Conservation (phyloP, 2,113 vertebrate species). For the Nicator chloris region DNA sequence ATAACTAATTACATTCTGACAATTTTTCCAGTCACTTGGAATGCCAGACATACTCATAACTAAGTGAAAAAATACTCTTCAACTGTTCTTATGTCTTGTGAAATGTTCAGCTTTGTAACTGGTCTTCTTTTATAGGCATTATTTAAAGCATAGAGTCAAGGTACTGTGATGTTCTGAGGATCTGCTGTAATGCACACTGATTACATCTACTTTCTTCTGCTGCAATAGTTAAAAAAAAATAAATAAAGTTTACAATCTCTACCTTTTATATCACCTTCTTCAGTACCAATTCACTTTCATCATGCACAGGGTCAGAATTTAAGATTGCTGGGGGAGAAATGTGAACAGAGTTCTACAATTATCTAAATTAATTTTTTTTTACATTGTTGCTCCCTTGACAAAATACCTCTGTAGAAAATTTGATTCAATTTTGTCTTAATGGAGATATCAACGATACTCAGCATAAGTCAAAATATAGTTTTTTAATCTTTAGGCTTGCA, state of each 20-base stretch:
- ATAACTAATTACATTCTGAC: not conserved
- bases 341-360: not conserved
- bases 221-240: not conserved
- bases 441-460: not conserved
- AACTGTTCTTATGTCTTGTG: not conserved
- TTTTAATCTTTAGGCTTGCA: not conserved
- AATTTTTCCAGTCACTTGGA: not conserved
- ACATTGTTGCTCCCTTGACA: not conserved
- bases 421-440: not conserved
- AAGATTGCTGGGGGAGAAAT: not conserved
- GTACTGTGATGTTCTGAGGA: not conserved
- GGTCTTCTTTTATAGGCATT: not conserved
- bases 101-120: slow-evolving; percentile 3
- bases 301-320: not conserved
- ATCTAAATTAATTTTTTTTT: not conserved
- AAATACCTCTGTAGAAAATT: not conserved
- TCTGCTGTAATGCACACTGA: not conserved
- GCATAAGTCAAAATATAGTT: not conserved
- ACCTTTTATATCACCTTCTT: not conserved
- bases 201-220: not conserved
- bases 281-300: not conserved
- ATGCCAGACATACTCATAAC: not conserved
- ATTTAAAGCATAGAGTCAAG: not conserved
- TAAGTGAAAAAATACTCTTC: not conserved
- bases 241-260: not conserved